These are phyloP conservation scores for Apistogramma diplotaenia DNA, from an alignment of 2,113 vertebrate genomes.

Conservation along the genomic window DNA sequence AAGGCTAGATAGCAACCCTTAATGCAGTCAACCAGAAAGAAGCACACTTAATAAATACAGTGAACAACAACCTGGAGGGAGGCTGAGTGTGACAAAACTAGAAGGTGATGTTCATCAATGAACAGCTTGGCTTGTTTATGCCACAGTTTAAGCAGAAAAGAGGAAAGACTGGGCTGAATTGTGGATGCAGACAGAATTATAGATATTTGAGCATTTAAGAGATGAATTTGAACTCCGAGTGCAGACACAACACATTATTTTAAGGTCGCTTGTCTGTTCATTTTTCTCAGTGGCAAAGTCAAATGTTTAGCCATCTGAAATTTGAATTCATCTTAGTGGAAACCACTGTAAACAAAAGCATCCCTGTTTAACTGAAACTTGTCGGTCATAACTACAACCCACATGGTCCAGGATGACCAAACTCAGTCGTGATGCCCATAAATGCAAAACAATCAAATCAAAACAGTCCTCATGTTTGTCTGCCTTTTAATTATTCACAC, in stretches of 20 bases:
- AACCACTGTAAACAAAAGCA: neutral
- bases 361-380: neutral
- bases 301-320: neutral
- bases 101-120: neutral
- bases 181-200: neutral
- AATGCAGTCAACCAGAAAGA: neutral
- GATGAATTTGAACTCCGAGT: neutral
- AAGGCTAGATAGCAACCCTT: neutral
- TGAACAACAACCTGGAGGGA: fast-evolving
- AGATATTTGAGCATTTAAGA: neutral
- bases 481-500: neutral
- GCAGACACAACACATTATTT: neutral
- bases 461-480: neutral
- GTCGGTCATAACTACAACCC: neutral
- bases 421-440: too few relatives aligned
- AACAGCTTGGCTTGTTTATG: neutral
- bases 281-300: neutral
- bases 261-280: neutral
- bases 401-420: fast-evolving
- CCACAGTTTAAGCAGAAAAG: neutral
- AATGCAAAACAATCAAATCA: neutral
- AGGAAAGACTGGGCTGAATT: neutral
- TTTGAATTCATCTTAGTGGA: neutral
- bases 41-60: neutral
- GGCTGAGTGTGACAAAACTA: neutral